Base-by-base conservation (phyloP, 2,113 vertebrate species). In the Paradisaea rubra region DNA sequence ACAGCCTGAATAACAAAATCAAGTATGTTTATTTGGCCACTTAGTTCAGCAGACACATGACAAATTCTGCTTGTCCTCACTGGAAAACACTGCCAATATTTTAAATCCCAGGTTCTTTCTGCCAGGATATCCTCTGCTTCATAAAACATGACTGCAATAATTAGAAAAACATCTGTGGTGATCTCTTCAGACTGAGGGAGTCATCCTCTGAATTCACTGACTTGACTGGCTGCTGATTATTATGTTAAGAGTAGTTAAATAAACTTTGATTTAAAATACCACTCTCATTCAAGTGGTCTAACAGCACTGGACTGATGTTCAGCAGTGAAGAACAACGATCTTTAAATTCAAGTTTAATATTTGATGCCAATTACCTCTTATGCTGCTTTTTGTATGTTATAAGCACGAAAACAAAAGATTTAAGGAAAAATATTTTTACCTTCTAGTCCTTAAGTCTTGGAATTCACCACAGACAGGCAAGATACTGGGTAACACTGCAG, bases 21-120 rank as follows among this genome's bases (percentile, higher is more conserved):
- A 91, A 88, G 49, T 81, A 77, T 47, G 64, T 93, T 97, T 93
- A 92, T 94, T 95, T 92, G 63, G 39, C 57, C 87, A 83, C 64
- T 89, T 92, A 91, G 50, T 66, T 94, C 78, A 88, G 37, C 59
- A 27, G 86, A 80, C 57, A 85, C 17, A 88, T 76, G 91, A 93
- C 79, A 86, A 95, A 95, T 96, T 90, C 49, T 64, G 10, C 35
- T 80, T 89, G 37, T 86, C 71, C 91, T 83, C 57, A 50, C 66
- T 77, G 54, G 68, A 86, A 95, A 89, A 68, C 28, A 22, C 56
- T 49, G 35, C 39, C 84, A 83, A 56, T 73, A 88, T 63, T 89
- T 88, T 70, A 89, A 87, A 81, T 60, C 64, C 30, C 77, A 45
- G 39, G 64, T 72, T 90, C 37, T 28, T 86, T 79, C 84, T 86